Base-by-base conservation (phyloP, 2,888 invertebrate genomes). In the Drosophila yooni region DNA sequence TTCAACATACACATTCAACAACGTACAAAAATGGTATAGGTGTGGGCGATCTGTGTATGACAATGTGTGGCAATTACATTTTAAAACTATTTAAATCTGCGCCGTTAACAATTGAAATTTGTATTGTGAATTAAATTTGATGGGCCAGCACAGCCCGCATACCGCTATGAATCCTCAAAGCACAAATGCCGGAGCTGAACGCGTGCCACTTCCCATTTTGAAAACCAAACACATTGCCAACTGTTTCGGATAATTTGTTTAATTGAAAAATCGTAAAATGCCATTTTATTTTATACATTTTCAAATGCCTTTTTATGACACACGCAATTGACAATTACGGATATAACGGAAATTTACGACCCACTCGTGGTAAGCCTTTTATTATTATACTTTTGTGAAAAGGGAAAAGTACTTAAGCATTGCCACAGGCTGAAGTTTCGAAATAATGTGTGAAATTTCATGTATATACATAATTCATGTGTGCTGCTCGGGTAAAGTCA, bases 181-280 rank as follows among this genome's bases (percentile, higher is more conserved):
- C 57, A 5, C 18, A 52, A 52, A 63, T 27, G 50, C 31, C 56
- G 64, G 56, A 54, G 40, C 51, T 21, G 11, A 61, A 73, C 82
- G 79, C 79, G 79, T 82, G 79, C 82, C 82, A 74, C 63, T 40
- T 62, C 36, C 64, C 73, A 72, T 59, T 72, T 83, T 89, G 70
- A 82, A 80, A 63, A 52, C 60, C 36, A 51, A 54, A 53, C 40
- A 27, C 36, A 18, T 51, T 13, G 38, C 34, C 64, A 68, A 73
- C 65, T 69, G 73, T 73, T 87, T 87, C 69, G 74, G 60, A 62
- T 74, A 91, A 90, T 88, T 88, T 90, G 79, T 86, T 90, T 86
- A 88, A 91, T 90, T 88, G 90, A 90, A 88, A 90, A 91, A 88
- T 88, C 90, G 83, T 89, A 90, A 89, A 89, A 90, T 76, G 58